These are phyloP conservation scores for Rhabdophis nuchalis DNA, from an alignment of 2,797 vertebrate species.

Conservation along the genomic window DNA sequence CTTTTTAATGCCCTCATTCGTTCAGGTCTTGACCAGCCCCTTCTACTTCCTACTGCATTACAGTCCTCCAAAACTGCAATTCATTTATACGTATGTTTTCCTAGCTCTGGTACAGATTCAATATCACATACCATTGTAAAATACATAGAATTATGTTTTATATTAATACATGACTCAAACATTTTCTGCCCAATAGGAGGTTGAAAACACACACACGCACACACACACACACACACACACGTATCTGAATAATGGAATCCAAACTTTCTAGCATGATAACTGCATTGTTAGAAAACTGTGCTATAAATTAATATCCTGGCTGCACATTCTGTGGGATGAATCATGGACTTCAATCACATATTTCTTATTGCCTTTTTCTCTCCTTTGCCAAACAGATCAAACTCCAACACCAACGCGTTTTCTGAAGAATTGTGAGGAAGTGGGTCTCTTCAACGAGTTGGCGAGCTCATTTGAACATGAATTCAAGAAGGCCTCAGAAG, in stretches of 20 bases:
- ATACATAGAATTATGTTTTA: fast-evolving
- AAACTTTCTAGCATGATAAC: neutral
- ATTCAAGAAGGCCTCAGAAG: slow-evolving; percentile 87
- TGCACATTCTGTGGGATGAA: fast-evolving
- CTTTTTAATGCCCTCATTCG: neutral
- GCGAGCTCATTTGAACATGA: slow-evolving; percentile 94
- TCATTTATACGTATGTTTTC: neutral
- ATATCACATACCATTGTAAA: neutral
- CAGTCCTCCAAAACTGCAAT: neutral
- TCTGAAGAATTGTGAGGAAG: slow-evolving; percentile 97
- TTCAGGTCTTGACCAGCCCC: neutral
- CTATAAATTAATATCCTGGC: neutral
- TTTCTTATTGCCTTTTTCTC: neutral
- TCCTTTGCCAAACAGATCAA: slow-evolving; percentile 78
- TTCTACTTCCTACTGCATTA: neutral
- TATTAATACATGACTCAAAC: neutral
- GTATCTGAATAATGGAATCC: neutral
- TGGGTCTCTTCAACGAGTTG: slow-evolving; percentile 94
- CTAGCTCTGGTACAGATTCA: neutral
- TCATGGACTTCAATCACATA: neutral
- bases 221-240: neutral
- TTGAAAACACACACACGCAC: neutral
- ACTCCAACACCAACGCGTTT: slow-evolving; percentile 97
- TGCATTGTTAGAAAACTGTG: fast-evolving
- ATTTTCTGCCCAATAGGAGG: neutral